Evolutionary conservation across 2,113 vertebrate species (phyloP).

Genomic region (Anolis sagrei): DNA sequence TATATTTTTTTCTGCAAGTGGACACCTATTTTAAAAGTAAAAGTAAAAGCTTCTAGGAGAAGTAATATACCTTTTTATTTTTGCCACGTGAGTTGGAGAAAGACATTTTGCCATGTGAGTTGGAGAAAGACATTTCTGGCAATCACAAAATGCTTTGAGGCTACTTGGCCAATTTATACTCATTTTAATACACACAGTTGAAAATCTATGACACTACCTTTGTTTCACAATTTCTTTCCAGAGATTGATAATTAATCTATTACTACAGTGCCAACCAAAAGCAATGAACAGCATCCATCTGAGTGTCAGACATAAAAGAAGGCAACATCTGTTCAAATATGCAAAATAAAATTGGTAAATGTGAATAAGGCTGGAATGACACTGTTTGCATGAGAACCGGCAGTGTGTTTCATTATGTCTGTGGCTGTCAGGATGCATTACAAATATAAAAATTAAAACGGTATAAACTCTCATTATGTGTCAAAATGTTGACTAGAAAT

Average conservation of each 20-base stretch:
- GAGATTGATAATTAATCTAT: neutral
- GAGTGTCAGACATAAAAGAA: neutral
- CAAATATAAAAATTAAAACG: neutral
- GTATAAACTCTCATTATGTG: neutral
- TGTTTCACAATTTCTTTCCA: neutral
- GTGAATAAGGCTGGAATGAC: neutral
- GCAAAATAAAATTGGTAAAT: neutral
- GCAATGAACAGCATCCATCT: neutral
- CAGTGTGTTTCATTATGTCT: neutral
- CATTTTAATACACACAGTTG: no score
- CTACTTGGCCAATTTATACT: no score
- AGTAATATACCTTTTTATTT: neutral
- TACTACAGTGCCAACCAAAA: neutral
- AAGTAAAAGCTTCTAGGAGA: neutral
- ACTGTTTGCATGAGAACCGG: neutral
- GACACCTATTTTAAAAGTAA: no score
- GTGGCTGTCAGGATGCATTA: neutral
- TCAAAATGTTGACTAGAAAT: neutral
- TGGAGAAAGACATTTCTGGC: no score
- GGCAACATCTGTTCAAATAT: slow-evolving; percentile 16
- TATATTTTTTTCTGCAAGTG: no score
- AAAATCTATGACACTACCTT: neutral
- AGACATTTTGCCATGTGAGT: no score
- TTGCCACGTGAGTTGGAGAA: no score
- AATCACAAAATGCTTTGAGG: no score